Evolutionary conservation across 2,888 invertebrate species (phyloP), one percentile per base, ranked within the genome.

Genomic region (Idaea straminata): DNA sequence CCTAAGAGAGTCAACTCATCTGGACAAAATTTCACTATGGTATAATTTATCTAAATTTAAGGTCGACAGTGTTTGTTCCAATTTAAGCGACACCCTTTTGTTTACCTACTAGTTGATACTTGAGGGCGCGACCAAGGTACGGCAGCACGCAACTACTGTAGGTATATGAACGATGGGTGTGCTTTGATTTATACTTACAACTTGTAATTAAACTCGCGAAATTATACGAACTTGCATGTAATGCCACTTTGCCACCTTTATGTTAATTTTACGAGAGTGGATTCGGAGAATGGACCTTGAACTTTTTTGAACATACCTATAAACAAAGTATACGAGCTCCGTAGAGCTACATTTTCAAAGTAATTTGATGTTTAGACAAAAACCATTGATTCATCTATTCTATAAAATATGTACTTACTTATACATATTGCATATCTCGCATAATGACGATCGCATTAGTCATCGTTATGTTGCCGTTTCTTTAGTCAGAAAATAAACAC

Each of bases 51-150:
- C 62, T 66, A 71, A 75, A 72, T 63, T 59, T 64, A 67, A 62
- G 58, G 13, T 47, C 47, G 10, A 47, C 47, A 47, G 69, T 62
- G 66, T 70, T 78, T 75, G 78, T 72, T 66, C 68, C 67, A 64
- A 72, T 77, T 72, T 71, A n/a, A 16, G 6, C 58, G 16, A 59
- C 72, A 76, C 71, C 76, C 75, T 72, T 75, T 72, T 61, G 67
- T 59, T 67, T 70, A 69, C 70, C 77, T 70, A 74, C 64, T 71
- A 74, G 78, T 66, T 71, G 72, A 75, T 75, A 76, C 74, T 74
- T 77, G 77, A 73, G 74, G 87, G 87, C 71, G 86, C 78, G 87
- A 74, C 80, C 72, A 76, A 81, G 85, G 85, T 83, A 83, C 78
- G 86, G 81, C 81, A 68, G 69, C 87, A 87, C 87, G 87, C 86